phyloP scores from a whole-genome alignment of 2,113 vertebrate genomes.

The Alectura lathami region DNA sequence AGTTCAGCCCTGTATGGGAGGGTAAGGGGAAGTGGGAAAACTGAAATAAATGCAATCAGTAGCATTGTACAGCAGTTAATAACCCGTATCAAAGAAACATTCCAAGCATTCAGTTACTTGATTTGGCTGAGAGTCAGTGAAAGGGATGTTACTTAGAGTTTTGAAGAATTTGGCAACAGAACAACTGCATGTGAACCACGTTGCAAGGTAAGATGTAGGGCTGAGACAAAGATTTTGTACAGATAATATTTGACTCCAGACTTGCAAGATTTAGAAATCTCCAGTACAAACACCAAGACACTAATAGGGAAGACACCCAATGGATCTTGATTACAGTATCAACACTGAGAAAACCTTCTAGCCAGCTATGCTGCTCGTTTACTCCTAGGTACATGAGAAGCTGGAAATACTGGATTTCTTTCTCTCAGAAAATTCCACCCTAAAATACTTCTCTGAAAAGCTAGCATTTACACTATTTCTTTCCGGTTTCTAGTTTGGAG shows the following conservation, averaged over 20 bases:
- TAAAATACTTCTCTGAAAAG: background rate
- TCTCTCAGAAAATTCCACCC: background rate
- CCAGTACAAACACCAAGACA: background rate
- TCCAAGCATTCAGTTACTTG: slow-evolving; percentile 34
- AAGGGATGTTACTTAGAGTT: slow-evolving; percentile 57
- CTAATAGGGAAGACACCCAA: slow-evolving; percentile 59
- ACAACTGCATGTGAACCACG: slow-evolving; percentile 52
- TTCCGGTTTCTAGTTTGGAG: background rate
- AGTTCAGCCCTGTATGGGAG: background rate
- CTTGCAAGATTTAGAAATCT: slow-evolving; percentile 51
- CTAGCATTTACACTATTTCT: background rate
- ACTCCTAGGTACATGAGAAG: background rate
- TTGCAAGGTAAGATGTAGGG: slow-evolving; percentile 73
- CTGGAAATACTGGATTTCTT: background rate
- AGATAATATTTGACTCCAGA: slow-evolving; percentile 55
- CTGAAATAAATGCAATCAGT: slow-evolving; percentile 16
- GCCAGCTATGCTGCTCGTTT: background rate
- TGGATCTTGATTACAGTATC: slow-evolving; percentile 66
- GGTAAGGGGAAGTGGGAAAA: background rate
- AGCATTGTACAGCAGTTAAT: slow-evolving; percentile 34
- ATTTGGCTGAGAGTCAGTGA: slow-evolving; percentile 56
- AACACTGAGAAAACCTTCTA: slow-evolving; percentile 37
- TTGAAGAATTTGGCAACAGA: slow-evolving; percentile 71
- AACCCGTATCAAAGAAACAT: slow-evolving; percentile 59
- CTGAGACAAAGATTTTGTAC: slow-evolving; percentile 74